Evolutionary conservation across 2,888 invertebrate genomes (phyloP), one percentile per base, ranked within the genome.

Genomic region (Hirtodrosophila trivittata): DNA sequence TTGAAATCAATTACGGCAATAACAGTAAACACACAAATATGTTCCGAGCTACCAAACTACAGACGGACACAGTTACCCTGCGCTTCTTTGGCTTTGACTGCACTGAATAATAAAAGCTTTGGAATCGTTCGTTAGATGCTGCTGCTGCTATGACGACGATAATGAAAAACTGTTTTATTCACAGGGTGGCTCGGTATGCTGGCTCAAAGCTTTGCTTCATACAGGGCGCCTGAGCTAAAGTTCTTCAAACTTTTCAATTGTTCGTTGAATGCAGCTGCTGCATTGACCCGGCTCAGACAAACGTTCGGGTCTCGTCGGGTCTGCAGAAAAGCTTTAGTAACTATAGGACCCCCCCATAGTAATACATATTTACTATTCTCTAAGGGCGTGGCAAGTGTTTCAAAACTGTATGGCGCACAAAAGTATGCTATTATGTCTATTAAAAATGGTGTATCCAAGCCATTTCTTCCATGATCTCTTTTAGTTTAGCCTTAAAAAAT

Each of bases 41-140:
- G 18, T 21, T 9, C 13, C 3, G 2, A 21, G 18, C 2, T 21
- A 21, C 5, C 5, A 21, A 49, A 18, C 38, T 30, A 5, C 26
- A 42, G 37, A 38, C 33, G 49, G 39, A 13, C 33, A 30, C 37
- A 18, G 12, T 13, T 7, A 21, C 59, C 57, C 51, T 45, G 13
- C 45, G 49, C 55, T 33, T 33, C 42, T 37, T 37, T 41, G 41
- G 50, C 72, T 63, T 76, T 62, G 32, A 63, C 64, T 43, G 59
- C 38, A 62, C 75, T 82, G 82, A 78, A 78, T 63, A 75, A 63
- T 56, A 58, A 77, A 82, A 82, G 82, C 75, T 77, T 25, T 30
- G 25, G 32, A 32, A 33, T 51, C 42, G 43, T 49, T 39, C 18
- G 45, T 47, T 63, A 47, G 64, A 64, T 68, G 60, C 56, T 47